These are phyloP conservation scores for Aphidius ervi DNA, from an alignment of 1,140 invertebrate genomes.

Conservation along the genomic window DNA sequence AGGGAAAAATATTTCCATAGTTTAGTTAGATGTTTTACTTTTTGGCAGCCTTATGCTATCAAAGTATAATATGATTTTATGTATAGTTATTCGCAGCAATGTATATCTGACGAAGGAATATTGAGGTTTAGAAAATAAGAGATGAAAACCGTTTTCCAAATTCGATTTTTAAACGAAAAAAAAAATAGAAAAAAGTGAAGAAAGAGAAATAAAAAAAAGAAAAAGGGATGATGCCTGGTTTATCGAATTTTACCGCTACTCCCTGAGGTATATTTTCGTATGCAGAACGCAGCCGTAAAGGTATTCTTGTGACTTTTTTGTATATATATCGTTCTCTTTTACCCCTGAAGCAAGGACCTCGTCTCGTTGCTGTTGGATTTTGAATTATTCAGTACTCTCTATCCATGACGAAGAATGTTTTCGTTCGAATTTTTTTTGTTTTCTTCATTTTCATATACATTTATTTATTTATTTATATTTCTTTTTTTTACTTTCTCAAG, in stretches of 20 bases:
- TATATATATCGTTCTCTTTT: slow-evolving; percentile 1
- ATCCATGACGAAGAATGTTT: slow-evolving; percentile 15
- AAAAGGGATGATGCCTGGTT: slow-evolving; percentile 7
- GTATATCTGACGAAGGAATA: neutral
- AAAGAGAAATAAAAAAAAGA: neutral
- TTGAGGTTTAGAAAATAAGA: neutral
- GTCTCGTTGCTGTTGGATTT: slow-evolving; percentile 7
- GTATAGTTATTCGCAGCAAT: neutral
- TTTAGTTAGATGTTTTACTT: too few relatives aligned
- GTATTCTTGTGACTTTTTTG: slow-evolving; percentile 9
- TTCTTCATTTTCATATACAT: neutral
- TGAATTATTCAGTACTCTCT: slow-evolving; percentile 21
- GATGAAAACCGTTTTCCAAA: too few relatives aligned
- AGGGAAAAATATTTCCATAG: too few relatives aligned
- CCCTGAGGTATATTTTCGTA: slow-evolving; percentile 19
- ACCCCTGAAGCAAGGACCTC: neutral
- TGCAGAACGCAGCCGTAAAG: slow-evolving; percentile 17
- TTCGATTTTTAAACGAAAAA: slow-evolving; percentile 11
- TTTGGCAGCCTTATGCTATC: neutral
- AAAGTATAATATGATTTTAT: neutral
- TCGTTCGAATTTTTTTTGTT: slow-evolving; percentile 10
- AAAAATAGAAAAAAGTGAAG: neutral
- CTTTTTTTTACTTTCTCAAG: too few relatives aligned
- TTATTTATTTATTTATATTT: neutral
- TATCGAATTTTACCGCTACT: slow-evolving; percentile 14